These are phyloP conservation scores for Thamnophis elegans DNA, from an alignment of 2,797 vertebrate species.

Conservation along the genomic window DNA sequence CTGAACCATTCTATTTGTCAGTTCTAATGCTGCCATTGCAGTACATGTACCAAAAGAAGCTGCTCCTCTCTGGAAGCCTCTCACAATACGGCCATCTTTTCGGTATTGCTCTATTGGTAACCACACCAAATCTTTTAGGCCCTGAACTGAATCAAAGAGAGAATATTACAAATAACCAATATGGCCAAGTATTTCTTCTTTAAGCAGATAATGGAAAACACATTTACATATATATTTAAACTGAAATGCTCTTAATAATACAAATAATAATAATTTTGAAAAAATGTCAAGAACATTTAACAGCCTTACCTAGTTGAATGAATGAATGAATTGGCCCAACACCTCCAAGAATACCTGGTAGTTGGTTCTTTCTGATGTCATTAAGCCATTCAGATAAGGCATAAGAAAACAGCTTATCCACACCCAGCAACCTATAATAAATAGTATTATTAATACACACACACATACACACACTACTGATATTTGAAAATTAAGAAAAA, in stretches of 20 bases:
- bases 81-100: constrained; percentile 93
- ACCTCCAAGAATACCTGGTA: constrained; percentile 93
- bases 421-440: constrained; percentile 86
- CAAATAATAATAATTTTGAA: neutral
- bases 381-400: constrained; percentile 95
- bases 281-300: constrained; percentile 1
- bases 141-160: constrained; percentile 82
- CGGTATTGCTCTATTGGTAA: constrained; percentile 97
- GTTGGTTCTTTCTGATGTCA: constrained; percentile 97
- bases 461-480: neutral
- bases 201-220: neutral
- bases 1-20: constrained; percentile 96
- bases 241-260: neutral
- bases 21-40: constrained; percentile 96
- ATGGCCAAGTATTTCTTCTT: neutral
- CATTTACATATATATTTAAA: neutral
- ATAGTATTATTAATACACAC: constrained; percentile 28
- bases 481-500: neutral
- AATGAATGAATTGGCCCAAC: constrained; percentile 98
- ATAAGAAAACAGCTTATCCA: constrained; percentile 95
- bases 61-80: constrained; percentile 93
- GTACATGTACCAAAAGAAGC: constrained; percentile 98
- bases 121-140: constrained; percentile 95
- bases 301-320: constrained; percentile 88
- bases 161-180: neutral